Percentiles rank a stretch among this genome's conserved stretches.
Evolutionary conservation across 1,140 invertebrate genomes (phyloP).

Genomic region (Drosophila insularis): DNA sequence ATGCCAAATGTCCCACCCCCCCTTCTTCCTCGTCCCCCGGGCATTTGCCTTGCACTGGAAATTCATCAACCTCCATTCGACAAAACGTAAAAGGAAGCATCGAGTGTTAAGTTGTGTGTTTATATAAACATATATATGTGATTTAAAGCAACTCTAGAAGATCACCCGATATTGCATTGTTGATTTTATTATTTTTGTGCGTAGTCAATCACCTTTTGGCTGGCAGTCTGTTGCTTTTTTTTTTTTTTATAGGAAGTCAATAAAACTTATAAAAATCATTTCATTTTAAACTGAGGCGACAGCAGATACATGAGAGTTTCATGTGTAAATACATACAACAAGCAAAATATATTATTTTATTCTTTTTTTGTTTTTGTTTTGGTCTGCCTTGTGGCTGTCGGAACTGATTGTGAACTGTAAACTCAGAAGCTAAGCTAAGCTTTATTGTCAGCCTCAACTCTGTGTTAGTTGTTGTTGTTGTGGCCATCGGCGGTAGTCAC

Average conservation of each 20-base stretch:
- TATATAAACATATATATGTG: slow-evolving; percentile 21
- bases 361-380: slow-evolving; percentile 43
- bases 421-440: slow-evolving; percentile 66
- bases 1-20: slow-evolving; percentile 39
- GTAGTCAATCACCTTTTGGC: slow-evolving; percentile 75
- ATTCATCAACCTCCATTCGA: slow-evolving; percentile 2
- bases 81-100: slow-evolving; percentile 63
- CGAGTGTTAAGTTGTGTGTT: slow-evolving; percentile 20
- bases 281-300: slow-evolving; percentile 27
- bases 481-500: slow-evolving; percentile 60
- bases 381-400: slow-evolving; percentile 71
- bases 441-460: slow-evolving; percentile 41
- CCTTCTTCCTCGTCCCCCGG: slow-evolving; percentile 5
- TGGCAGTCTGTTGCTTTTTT: slow-evolving; percentile 9
- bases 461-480: slow-evolving; percentile 33
- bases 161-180: slow-evolving; percentile 48
- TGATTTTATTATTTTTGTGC: slow-evolving; percentile 34
- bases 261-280: slow-evolving; percentile 60
- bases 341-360: slow-evolving; percentile 39
- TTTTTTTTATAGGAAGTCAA: slow-evolving; percentile 74
- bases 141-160: slow-evolving; percentile 61
- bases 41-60: background rate
- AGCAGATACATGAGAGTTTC: slow-evolving; percentile 38
- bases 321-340: slow-evolving; percentile 41
- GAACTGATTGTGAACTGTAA: slow-evolving; percentile 66